Base-by-base conservation (phyloP, 2,797 vertebrate species). In the Eulemur albifrons region DNA sequence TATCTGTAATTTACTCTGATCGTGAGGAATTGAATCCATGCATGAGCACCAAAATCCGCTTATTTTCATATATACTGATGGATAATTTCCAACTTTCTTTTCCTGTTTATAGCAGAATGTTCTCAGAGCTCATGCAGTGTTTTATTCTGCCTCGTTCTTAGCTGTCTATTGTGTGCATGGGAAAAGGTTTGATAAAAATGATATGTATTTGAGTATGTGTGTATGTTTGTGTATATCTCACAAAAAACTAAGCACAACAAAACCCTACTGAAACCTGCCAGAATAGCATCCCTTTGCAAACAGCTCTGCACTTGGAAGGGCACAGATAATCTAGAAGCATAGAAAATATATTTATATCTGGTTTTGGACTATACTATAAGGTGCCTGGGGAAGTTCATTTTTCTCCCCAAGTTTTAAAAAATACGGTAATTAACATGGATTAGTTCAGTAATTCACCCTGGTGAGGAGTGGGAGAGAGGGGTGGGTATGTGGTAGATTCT, bases 21-120 rank as follows among this genome's bases (percentile, higher is more conserved):
- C 20, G 11, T 75, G 61, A 52, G 23, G 25, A 75, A 75, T 50
- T 84, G 54, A 94, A 94, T 38, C 32, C 48, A 61, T 61, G 63
- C 40, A 79, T 5, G 76, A 73, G 25, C 40, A 96, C 35, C 30
- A 45, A 96, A 76, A 83, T 88, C 63, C 30, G 77, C n/a, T 95
- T 95, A 69, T 77, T 94, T 95, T 87, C 25, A 91, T 27, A 2
- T 91, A 59, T 0, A 80, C 5, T 63, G 43, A 63, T 23, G 5
- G 21, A 59, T 86, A 67, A 69, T 54, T 82, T 73, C 38, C 67
- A 86, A 52, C 11, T 80, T 96, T 80, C 59, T 88, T 93, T 95
- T 82, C 67, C 65, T 82, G 72, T 93, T 90, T 94, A 76, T 95
- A 72, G 32, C 18, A 73, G 80, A 94, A 80, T 93, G 45, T 86